A percentile compares a stretch with the other conserved stretches of the same genome.
phyloP scores from a whole-genome alignment of 2,113 vertebrate genomes.

The Fukomys damarensis region DNA sequence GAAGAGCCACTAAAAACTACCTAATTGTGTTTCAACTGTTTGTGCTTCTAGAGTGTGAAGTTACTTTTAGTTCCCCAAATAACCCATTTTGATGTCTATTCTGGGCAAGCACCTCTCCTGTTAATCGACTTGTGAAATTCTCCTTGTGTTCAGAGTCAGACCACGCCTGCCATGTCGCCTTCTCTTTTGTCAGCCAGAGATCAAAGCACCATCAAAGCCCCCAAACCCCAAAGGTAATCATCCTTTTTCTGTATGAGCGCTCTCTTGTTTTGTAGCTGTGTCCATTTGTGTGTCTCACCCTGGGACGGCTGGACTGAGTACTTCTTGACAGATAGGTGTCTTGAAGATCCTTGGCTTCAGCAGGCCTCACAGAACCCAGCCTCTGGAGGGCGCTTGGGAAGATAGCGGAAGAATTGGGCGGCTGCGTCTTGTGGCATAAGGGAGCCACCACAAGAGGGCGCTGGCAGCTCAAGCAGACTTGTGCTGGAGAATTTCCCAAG shows the following conservation, averaged over 20 bases:
- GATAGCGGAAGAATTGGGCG: background rate
- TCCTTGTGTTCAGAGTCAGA: background rate
- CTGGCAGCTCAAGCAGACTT: background rate
- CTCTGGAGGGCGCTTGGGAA: background rate
- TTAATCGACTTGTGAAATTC: background rate
- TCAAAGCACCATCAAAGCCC: background rate
- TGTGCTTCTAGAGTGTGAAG: background rate
- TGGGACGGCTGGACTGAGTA: background rate
- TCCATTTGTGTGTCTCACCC: background rate
- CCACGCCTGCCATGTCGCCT: background rate
- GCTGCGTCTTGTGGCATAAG: background rate
- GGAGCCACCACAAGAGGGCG: slow-evolving; percentile 47
- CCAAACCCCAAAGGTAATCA: background rate
- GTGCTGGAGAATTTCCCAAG: background rate
- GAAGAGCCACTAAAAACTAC: background rate
- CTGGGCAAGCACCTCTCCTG: background rate
- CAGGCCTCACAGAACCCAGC: background rate
- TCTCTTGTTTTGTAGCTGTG: background rate
- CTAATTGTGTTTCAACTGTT: background rate
- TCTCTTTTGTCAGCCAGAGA: background rate
- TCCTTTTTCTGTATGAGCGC: background rate
- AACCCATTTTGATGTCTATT: background rate
- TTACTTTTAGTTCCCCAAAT: background rate
- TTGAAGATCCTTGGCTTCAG: background rate
- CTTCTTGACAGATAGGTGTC: background rate